These are phyloP conservation scores for Sitta carolinensis DNA, from an alignment of 2,797 vertebrate species.

Conservation along the genomic window DNA sequence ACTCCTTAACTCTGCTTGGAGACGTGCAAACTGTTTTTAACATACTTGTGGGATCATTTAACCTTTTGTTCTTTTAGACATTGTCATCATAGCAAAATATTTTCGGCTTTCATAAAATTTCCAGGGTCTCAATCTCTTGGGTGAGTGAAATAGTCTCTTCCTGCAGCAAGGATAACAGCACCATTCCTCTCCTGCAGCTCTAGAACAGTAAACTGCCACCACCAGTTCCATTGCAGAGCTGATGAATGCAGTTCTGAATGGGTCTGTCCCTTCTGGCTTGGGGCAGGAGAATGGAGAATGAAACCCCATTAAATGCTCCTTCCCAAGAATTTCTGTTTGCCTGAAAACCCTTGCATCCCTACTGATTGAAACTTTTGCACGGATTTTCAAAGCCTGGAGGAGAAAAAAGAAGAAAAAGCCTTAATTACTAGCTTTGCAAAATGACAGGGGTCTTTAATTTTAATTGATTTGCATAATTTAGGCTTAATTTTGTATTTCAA, in stretches of 20 bases:
- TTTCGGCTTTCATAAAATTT: background rate
- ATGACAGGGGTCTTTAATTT: background rate
- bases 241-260: background rate
- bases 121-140: background rate
- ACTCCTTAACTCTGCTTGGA: background rate
- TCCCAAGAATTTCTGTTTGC: background rate
- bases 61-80: background rate
- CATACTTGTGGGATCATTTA: background rate
- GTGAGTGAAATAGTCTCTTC: background rate
- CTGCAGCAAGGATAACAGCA: background rate
- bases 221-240: background rate
- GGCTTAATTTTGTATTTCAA: background rate
- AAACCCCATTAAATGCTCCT: background rate
- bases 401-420: too few species aligned
- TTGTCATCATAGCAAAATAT: background rate
- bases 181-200: background rate
- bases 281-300: background rate
- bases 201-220: background rate
- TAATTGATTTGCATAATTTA: background rate
- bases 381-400: background rate
- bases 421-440: background rate
- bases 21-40: background rate
- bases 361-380: background rate
- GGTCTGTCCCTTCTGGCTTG: background rate
- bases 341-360: background rate